Evolutionary conservation across 2,113 vertebrate species (phyloP), one percentile per base, ranked within the genome.

Genomic region (Lagopus leucura): DNA sequence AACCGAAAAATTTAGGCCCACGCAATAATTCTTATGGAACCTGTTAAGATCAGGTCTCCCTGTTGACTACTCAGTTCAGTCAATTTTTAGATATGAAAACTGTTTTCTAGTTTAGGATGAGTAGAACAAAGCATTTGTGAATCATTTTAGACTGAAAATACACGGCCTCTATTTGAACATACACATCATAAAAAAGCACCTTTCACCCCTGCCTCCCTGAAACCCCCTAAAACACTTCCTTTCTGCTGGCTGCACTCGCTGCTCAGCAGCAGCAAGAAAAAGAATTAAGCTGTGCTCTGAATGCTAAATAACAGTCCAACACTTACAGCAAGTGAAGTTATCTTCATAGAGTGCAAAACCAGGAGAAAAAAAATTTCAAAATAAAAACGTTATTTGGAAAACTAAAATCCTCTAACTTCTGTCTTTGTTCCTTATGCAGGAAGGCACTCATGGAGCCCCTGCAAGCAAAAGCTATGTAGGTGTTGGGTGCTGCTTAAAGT

Each of bases 91-190:
- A 36, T 58, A 30, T 0, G 8, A 73, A 64, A 89, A 21, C 9
- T 48, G 1, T 24, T 70, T 82, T 82, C 70, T 52, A 70, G n/a
- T 19, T 71, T 70, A 82, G 47, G 60, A 70, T 55, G 25, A 30
- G 42, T 76, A 40, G 43, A 82, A 30, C 30, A 73, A 6, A 72
- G 22, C 30, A 27, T 78, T 50, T 55, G 6, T 95, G 95, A 95
- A 82, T 95, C 91, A 95, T 95, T 95, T 70, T 48, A 42, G 64
- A n/a, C 55, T 88, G 80, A 71, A 74, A 88, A 65, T 8, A 2
- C 32, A 40, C 17, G 74, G 63, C 61, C 1, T 25, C 69, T 80
- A 7, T 55, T 74, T 80, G 65, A 80, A 72, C 9, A 10, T 45
- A 73, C 6, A 4, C 3, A 38, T 84, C 70, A 83, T 5, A 66